phyloP scores from a whole-genome alignment of 2,888 invertebrate genomes.

The Holacanthella duospinosa region DNA sequence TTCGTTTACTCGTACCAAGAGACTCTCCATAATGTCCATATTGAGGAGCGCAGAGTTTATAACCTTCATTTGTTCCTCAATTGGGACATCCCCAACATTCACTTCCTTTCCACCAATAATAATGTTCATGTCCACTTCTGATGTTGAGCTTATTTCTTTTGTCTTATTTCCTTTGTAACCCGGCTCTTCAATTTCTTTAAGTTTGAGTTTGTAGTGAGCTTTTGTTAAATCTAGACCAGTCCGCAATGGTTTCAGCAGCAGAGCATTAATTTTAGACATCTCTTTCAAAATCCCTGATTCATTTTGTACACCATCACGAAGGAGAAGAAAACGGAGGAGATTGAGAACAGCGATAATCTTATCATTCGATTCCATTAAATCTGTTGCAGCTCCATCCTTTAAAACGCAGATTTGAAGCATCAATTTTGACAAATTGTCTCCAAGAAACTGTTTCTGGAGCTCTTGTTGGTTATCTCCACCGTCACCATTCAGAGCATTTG shows the following conservation, averaged over 20 bases:
- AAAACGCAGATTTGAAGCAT: slow-evolving; percentile 16
- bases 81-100: slow-evolving; percentile 51
- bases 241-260: slow-evolving; percentile 56
- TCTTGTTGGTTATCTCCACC: slow-evolving; percentile 2
- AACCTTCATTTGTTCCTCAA: slow-evolving; percentile 54
- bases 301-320: slow-evolving; percentile 55
- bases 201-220: slow-evolving; percentile 65
- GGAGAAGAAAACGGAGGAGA: slow-evolving; percentile 60
- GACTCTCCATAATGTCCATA: slow-evolving; percentile 70
- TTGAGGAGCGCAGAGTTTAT: slow-evolving; percentile 59
- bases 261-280: slow-evolving; percentile 48
- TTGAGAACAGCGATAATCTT: slow-evolving; percentile 68
- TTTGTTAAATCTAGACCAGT: slow-evolving; percentile 62
- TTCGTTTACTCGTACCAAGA: slow-evolving; percentile 59
- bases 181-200: slow-evolving; percentile 46
- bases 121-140: not conserved
- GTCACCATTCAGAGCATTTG: not conserved
- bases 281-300: slow-evolving; percentile 57
- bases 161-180: not conserved
- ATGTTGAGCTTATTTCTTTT: not conserved
- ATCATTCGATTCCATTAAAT: slow-evolving; percentile 64
- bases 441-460: slow-evolving; percentile 16
- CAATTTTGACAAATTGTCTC: slow-evolving; percentile 8
- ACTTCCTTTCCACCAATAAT: slow-evolving; percentile 40
- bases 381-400: slow-evolving; percentile 35